Base-by-base conservation (phyloP, 2,888 invertebrate species). In the Epinotia nisella region DNA sequence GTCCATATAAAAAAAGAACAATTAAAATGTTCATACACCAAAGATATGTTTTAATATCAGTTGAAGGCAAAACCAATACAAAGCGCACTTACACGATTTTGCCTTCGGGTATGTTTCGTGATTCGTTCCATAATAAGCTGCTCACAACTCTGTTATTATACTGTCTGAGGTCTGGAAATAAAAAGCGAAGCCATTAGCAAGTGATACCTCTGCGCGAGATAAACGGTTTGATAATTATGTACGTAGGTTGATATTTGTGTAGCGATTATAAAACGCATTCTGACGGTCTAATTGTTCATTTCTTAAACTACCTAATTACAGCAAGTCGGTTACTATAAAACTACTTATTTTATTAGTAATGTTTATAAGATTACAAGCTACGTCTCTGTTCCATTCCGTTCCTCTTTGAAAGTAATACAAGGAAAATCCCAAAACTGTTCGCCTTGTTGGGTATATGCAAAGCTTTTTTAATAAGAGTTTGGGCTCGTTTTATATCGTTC, bases 391-490 rank as follows among this genome's bases (percentile, higher is more conserved):
- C 64, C 70, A 68, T 78, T 79, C n/a, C n/a, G n/a, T n/a, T 78
- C 78, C 75, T 78, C 72, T 71, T 77, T 71, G 76, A 73, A 76
- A 72, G 76, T 76, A 74, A 55, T 62, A 73, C 64, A 75, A 73
- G 75, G 77, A 79, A 79, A 82, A 78, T 76, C 78, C 77, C 77
- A 73, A 77, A 80, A 81, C 79, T 80, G 78, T 84, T 81, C 82
- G 82, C 83, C 81, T 79, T 74, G 78, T 79, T 79, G 82, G 80
- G 81, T 83, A 80, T 86, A 89, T 89, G 89, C 86, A 89, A 86
- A 89, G 87, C 87, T 85, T 88, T 90, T 89, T 90, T 90, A 90
- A 90, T 90, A 91, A 90, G 86, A 88, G 82, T 86, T 86, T 84
- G 82, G 83, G 84, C 81, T 76, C 82, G 79, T 84, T 87, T 88